Conservation (phyloP, 2,888 invertebrate genomes). For the Orchestes rusci region DNA sequence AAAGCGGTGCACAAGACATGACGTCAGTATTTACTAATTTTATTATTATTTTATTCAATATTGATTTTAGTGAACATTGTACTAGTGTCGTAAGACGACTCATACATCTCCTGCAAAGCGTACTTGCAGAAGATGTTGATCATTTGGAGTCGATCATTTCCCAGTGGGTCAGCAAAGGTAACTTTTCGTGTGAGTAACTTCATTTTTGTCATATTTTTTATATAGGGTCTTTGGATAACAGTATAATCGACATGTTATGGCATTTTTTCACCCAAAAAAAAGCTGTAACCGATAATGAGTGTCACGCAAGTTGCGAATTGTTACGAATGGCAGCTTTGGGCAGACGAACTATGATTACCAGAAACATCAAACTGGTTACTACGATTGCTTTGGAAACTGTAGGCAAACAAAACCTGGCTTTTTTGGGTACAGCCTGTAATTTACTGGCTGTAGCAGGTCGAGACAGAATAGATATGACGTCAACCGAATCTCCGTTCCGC, state of each 20-base stretch:
- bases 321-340: slow-evolving; percentile 65
- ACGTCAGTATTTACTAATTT: slow-evolving; percentile 37
- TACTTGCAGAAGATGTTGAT: slow-evolving; percentile 53
- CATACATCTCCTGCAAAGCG: slow-evolving; percentile 48
- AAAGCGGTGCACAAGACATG: slow-evolving; percentile 47
- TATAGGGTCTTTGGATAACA: slow-evolving; percentile 41
- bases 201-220: slow-evolving; percentile 31
- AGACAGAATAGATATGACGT: slow-evolving; percentile 36
- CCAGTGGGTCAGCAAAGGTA: slow-evolving; percentile 54
- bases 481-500: slow-evolving; percentile 39
- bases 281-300: slow-evolving; percentile 59
- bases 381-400: slow-evolving; percentile 42
- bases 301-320: slow-evolving; percentile 66
- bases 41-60: background rate
- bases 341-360: slow-evolving; percentile 41
- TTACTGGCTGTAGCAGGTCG: slow-evolving; percentile 49
- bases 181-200: too few relatives aligned
- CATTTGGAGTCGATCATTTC: slow-evolving; percentile 56
- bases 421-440: slow-evolving; percentile 53
- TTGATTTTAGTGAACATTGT: slow-evolving; percentile 45
- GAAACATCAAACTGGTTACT: slow-evolving; percentile 55
- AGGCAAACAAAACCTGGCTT: slow-evolving; percentile 42
- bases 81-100: slow-evolving; percentile 53
- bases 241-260: slow-evolving; percentile 68
- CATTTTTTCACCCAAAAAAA: slow-evolving; percentile 60